A percentile compares a stretch with the other conserved stretches of the same genome.
Evolutionary conservation across 2,797 vertebrate species (phyloP).

Genomic region (Danio tinwini): DNA sequence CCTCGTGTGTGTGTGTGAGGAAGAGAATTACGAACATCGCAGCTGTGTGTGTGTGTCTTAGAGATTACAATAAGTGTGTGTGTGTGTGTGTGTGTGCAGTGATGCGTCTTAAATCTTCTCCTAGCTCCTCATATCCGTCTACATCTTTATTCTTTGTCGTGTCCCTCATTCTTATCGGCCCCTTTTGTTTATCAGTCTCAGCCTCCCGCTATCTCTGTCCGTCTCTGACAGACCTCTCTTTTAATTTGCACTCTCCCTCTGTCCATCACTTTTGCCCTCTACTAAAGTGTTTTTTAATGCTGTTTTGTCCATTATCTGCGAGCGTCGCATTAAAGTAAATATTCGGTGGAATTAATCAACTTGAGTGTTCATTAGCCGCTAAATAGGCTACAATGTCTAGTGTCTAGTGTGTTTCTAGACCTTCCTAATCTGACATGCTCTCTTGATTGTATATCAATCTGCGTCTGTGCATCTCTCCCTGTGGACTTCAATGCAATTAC

Average conservation of each 20-base stretch:
- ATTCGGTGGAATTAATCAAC: slow-evolving; percentile 9
- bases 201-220: slow-evolving; percentile 41
- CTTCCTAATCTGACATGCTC: slow-evolving; percentile 37
- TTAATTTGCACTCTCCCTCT: slow-evolving; percentile 28
- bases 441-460: slow-evolving; percentile 43
- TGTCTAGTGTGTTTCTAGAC: slow-evolving; percentile 18
- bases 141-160: slow-evolving; percentile 34
- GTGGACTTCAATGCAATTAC: slow-evolving; percentile 57
- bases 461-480: slow-evolving; percentile 42
- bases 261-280: slow-evolving; percentile 43
- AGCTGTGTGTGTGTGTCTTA: slow-evolving; percentile 16
- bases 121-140: slow-evolving; percentile 70
- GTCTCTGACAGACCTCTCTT: slow-evolving; percentile 29
- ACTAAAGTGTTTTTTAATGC: slow-evolving; percentile 21
- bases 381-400: background rate
- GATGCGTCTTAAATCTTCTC: slow-evolving; percentile 60
- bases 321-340: background rate
- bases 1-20: slow-evolving; percentile 40
- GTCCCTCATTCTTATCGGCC: slow-evolving; percentile 56
- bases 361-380: slow-evolving; percentile 21
- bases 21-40: slow-evolving; percentile 16
- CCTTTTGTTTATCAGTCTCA: slow-evolving; percentile 51
- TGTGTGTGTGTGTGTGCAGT: slow-evolving; percentile 55
- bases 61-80: slow-evolving; percentile 50
- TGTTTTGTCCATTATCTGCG: background rate